A percentile compares a stretch with the other conserved stretches of the same genome.
Conservation (phyloP, 2,888 invertebrate species). For the Leptinotarsa haldemani region DNA sequence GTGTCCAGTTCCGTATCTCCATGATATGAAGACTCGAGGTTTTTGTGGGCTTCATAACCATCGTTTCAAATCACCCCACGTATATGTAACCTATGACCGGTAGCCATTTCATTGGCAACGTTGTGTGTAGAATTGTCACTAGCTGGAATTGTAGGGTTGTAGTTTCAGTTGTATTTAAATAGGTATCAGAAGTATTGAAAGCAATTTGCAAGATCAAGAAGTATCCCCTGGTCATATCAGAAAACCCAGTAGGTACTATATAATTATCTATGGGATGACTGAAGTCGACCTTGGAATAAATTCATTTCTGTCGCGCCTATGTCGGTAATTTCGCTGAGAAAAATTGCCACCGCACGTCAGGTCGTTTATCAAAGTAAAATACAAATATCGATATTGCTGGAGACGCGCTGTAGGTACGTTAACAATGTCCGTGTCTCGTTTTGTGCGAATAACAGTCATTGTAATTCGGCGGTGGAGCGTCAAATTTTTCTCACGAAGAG, state of each 20-base stretch:
- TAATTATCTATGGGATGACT: neutral
- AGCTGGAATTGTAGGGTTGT: too few relatives aligned
- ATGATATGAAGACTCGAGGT: too few relatives aligned
- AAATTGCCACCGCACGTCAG: conserved; percentile 10
- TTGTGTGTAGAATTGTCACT: too few relatives aligned
- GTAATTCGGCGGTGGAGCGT: conserved; percentile 25
- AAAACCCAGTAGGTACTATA: neutral
- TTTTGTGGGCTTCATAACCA: too few relatives aligned
- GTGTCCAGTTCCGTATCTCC: too few relatives aligned
- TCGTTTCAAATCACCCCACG: too few relatives aligned
- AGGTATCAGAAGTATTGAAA: too few relatives aligned
- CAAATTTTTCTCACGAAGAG: conserved; percentile 11
- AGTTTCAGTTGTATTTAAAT: too few relatives aligned
- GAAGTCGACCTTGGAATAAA: neutral
- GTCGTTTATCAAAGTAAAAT: conserved; percentile 14
- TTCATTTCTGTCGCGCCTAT: neutral
- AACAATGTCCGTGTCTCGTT: conserved; percentile 12
- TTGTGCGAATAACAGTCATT: conserved; percentile 17
- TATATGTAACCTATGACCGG: too few relatives aligned
- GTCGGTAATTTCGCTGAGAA: conserved; percentile 4
- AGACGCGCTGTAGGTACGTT: neutral
- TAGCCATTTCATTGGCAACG: too few relatives aligned
- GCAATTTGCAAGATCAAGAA: too few relatives aligned
- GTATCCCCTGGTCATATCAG: too few relatives aligned
- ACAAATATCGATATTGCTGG: neutral